phyloP scores from a whole-genome alignment of 2,113 vertebrate genomes.

The Grammomys dolichurus region DNA sequence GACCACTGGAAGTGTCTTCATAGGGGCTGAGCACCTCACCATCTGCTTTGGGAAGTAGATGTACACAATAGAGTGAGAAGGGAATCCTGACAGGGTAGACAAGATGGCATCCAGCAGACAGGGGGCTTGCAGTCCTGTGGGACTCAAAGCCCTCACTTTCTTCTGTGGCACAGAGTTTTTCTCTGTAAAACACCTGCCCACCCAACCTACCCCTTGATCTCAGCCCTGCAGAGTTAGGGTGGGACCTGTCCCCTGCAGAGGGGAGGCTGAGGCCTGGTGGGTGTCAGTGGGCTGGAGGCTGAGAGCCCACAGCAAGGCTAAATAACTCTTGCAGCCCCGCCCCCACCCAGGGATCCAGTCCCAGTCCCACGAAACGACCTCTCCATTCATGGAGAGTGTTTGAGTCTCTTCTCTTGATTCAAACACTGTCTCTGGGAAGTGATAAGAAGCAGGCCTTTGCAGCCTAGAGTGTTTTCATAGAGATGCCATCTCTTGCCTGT shows the following conservation, averaged over 20 bases:
- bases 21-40: not conserved
- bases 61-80: not conserved
- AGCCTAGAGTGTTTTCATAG: not conserved
- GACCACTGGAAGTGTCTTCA: not conserved
- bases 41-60: not conserved
- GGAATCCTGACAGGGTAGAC: not conserved
- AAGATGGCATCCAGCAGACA: not conserved
- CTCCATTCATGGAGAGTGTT: not conserved
- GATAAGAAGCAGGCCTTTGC: not conserved
- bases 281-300: not conserved
- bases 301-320: not conserved
- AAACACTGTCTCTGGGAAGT: not conserved
- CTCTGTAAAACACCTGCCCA: not conserved
- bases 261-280: not conserved
- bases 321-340: not conserved
- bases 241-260: not conserved
- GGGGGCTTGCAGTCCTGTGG: too few species aligned
- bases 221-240: not conserved
- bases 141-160: rapidly evolving
- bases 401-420: slow-evolving; percentile 3
- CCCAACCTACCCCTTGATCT: not conserved
- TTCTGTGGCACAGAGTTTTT: not conserved
- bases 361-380: not conserved
- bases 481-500: not conserved
- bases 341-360: not conserved